phyloP scores from a whole-genome alignment of 2,797 vertebrate genomes.

The Sebastes trivittatus region DNA sequence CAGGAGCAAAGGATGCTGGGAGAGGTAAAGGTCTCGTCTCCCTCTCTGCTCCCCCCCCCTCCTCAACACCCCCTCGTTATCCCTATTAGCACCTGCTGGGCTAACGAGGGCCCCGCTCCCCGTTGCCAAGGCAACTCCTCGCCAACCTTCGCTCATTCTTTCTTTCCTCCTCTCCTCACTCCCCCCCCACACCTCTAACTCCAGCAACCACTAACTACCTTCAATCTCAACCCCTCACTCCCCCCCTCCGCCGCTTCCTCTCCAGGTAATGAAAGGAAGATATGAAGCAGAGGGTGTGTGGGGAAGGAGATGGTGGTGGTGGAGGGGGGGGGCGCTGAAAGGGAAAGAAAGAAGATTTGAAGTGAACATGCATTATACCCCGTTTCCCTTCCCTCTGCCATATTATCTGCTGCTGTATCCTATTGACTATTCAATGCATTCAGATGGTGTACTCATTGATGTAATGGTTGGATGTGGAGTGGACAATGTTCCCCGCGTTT shows the following conservation, averaged over 20 bases:
- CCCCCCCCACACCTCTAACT: slow-evolving; percentile 46
- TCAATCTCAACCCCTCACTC: slow-evolving; percentile 56
- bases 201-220: slow-evolving; percentile 69
- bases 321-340: slow-evolving; percentile 11
- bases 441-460: slow-evolving; percentile 45
- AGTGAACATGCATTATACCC: slow-evolving; percentile 67
- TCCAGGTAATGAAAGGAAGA: slow-evolving; percentile 78
- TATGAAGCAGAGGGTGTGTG: slow-evolving; percentile 50
- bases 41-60: background rate
- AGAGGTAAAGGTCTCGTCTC: slow-evolving; percentile 56
- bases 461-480: slow-evolving; percentile 50
- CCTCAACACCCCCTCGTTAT: slow-evolving; percentile 76
- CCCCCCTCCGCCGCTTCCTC: slow-evolving; percentile 40
- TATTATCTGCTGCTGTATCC: slow-evolving; percentile 53
- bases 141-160: slow-evolving; percentile 71
- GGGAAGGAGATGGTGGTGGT: background rate
- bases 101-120: slow-evolving; percentile 80
- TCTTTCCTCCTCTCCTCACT: slow-evolving; percentile 26
- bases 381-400: slow-evolving; percentile 51
- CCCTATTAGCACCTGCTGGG: slow-evolving; percentile 87
- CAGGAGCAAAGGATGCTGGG: slow-evolving; percentile 66
- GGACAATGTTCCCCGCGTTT: slow-evolving; percentile 40
- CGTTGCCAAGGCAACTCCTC: slow-evolving; percentile 80
- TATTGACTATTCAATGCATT: slow-evolving; percentile 57
- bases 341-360: slow-evolving; percentile 62